A percentile compares a stretch with the other conserved stretches of the same genome.
Evolutionary conservation across 2,797 vertebrate species (phyloP).

Genomic region (Peromyscus melanophrys): DNA sequence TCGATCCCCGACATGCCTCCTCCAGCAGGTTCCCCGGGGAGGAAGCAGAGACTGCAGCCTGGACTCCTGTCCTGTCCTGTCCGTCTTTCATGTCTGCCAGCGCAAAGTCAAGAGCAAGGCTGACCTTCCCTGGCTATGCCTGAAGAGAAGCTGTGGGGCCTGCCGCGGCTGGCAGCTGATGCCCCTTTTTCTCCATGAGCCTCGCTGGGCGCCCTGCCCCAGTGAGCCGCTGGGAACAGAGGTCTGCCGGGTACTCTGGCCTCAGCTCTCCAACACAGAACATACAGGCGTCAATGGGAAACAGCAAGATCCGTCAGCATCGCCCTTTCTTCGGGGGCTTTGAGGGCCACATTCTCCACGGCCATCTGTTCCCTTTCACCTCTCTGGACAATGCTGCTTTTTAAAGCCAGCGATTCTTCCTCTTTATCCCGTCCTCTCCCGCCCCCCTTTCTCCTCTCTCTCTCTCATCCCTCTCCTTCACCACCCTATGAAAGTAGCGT

Average conservation of each 20-base stretch:
- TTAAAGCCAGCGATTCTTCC: constrained; percentile 89
- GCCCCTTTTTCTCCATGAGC: constrained; percentile 87
- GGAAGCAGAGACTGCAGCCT: not conserved
- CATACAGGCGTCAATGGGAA: constrained; percentile 90
- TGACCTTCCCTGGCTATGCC: constrained; percentile 83
- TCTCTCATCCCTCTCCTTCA: constrained; percentile 66
- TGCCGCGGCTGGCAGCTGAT: constrained; percentile 50
- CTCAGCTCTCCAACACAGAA: constrained; percentile 88
- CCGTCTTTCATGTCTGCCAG: constrained; percentile 88
- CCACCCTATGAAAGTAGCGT: constrained; percentile 60
- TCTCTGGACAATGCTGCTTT: constrained; percentile 93
- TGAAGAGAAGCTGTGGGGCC: constrained; percentile 86
- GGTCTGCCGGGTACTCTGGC: constrained; percentile 86
- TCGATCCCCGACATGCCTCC: constrained; percentile 38
- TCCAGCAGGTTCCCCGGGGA: not conserved
- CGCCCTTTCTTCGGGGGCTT: constrained; percentile 89
- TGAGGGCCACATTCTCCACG: constrained; percentile 91
- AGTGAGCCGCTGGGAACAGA: constrained; percentile 90
- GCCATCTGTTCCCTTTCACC: constrained; percentile 93
- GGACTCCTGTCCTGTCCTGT: constrained; percentile 83
- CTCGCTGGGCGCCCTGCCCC: constrained; percentile 84
- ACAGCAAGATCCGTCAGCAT: constrained; percentile 91
- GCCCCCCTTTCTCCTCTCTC: constrained; percentile 68
- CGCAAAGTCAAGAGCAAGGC: constrained; percentile 88
- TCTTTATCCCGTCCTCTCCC: constrained; percentile 84